Evolutionary conservation across 2,113 vertebrate species (phyloP), one percentile per base, ranked within the genome.

Genomic region (Rhinogobius similis): DNA sequence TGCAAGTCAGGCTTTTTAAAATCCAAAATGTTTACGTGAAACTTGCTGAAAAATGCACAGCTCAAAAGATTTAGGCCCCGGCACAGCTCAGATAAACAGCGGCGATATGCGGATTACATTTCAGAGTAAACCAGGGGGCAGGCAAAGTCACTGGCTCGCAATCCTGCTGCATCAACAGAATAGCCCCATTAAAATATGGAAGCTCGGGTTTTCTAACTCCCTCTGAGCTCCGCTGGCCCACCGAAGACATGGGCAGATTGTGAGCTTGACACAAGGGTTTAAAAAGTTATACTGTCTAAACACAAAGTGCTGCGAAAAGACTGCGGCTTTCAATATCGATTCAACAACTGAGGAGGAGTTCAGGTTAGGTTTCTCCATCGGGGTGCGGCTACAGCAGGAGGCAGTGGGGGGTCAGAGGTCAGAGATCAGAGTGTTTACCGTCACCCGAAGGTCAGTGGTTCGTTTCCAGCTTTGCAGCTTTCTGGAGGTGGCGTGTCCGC

Each of bases 211-310:
- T 21, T n/a, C 9, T 36, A 36, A 61, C 29, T n/a, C 58, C 29
- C 27, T 61, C 58, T 38, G 58, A 61, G 58, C 27, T 61, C 29
- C n/a, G 16, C 58, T 61, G 58, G 16, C 29, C 58, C 18, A n/a
- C 58, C 38, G 29, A 36, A 61, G 58, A 38, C 29, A 61, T 61
- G 29, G 58, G 29, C 58, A 38, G 58, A 36, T 38, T n/a, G 58
- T 61, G 36, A 41, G 62, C 39, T 63, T 43, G 21, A 36, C 36
- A 39, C n/a, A 12, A 65, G 27, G 23, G 16, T 7, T 10, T 38
- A 41, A 59, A 41, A 69, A 66, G 20, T 8, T 71, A 52, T 55
- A 61, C 29, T 1, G 58, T 38, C 29, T 59, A 69, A 62, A 75
- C 16, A 11, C 24, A 72, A 73, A 55, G 3, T 48, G 38, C 21